phyloP scores from a whole-genome alignment of 2,797 vertebrate species.

The Allenopithecus nigroviridis region DNA sequence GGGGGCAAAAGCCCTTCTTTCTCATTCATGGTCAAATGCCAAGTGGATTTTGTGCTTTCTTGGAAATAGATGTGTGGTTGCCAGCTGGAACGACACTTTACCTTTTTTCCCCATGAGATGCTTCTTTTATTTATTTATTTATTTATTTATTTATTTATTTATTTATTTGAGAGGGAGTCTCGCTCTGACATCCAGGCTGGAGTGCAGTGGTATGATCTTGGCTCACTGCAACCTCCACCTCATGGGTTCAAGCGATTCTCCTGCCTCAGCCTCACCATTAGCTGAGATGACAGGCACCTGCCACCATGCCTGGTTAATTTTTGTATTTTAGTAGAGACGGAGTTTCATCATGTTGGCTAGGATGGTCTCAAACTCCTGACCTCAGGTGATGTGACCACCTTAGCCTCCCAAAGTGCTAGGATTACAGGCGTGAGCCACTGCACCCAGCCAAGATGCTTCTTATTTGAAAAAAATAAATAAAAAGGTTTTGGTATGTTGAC shows the following conservation, averaged over 20 bases:
- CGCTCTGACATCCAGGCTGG: background rate
- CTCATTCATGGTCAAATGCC: conserved; percentile 7
- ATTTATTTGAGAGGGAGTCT: background rate
- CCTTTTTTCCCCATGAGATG: conserved; percentile 3
- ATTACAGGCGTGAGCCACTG: background rate
- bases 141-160: background rate
- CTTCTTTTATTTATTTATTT: background rate
- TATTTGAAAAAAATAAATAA: background rate
- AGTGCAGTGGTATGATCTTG: background rate
- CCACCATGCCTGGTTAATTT: background rate
- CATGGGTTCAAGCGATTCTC: background rate
- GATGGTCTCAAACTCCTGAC: background rate
- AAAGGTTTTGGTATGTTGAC: background rate
- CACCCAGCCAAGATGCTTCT: background rate
- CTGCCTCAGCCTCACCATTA: background rate
- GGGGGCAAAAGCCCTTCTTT: background rate
- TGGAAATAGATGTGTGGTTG: conserved; percentile 40
- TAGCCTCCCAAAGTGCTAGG: background rate
- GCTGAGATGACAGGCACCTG: background rate
- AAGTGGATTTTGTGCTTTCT: conserved; percentile 49
- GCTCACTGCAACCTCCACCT: background rate
- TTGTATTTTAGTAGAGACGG: background rate
- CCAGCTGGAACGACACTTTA: background rate
- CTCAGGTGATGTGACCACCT: background rate
- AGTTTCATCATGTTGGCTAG: background rate